Conservation (phyloP, 2,113 vertebrate species). For the Ascaphus truei region DNA sequence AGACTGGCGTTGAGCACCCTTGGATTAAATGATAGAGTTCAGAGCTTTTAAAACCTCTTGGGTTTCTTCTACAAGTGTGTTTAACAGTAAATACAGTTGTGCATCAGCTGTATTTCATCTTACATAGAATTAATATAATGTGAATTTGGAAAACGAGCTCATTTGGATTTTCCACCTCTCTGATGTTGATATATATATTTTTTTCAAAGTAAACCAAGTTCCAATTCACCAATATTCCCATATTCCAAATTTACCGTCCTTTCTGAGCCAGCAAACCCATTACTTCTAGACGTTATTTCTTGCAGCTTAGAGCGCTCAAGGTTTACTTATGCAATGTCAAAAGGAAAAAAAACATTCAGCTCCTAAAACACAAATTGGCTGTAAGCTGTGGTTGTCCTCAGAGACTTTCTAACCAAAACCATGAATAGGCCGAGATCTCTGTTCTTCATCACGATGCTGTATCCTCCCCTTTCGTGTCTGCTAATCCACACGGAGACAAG, state of each 20-base stretch:
- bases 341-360: constrained; percentile 6
- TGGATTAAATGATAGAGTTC: too few species aligned
- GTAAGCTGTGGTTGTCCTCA: constrained; percentile 30
- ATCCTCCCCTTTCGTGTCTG: constrained; percentile 25
- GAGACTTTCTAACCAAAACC: constrained; percentile 30
- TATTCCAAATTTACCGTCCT: neutral
- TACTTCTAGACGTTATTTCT: constrained; percentile 7
- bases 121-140: too few species aligned
- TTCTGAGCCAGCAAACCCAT: constrained; percentile 22
- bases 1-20: too few species aligned
- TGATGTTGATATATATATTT: too few species aligned
- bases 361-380: constrained; percentile 33
- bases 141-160: too few species aligned
- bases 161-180: too few species aligned
- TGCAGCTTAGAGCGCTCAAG: neutral
- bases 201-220: too few species aligned
- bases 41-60: too few species aligned
- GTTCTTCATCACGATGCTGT: constrained; percentile 24
- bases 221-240: neutral
- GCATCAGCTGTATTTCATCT: too few species aligned
- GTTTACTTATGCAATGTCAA: constrained; percentile 5
- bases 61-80: too few species aligned
- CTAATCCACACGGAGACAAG: constrained; percentile 25
- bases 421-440: constrained; percentile 17
- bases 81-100: too few species aligned